A percentile compares a stretch with the other conserved stretches of the same genome.
phyloP scores from a whole-genome alignment of 1,140 invertebrate species.

The Aradophagus sp. region DNA sequence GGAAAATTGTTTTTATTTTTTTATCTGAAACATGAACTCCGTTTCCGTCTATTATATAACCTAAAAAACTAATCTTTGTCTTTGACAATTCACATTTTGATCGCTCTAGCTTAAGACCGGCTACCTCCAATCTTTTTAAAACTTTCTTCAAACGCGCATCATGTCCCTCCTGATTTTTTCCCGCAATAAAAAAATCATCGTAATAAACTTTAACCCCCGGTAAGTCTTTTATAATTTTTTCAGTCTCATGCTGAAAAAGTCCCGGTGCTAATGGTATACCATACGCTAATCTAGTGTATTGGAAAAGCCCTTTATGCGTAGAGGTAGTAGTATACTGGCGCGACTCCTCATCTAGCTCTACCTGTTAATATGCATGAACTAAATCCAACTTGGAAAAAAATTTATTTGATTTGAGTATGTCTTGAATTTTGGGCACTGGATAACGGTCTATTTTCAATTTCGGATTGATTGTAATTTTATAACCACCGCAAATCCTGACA shows the following conservation, averaged over 20 bases:
- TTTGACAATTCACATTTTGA: constrained; percentile 22
- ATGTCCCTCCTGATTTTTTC: constrained; percentile 16
- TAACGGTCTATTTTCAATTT: neutral
- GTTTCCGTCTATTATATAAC: constrained; percentile 54
- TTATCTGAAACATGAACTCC: constrained; percentile 53
- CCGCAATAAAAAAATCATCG: constrained; percentile 23
- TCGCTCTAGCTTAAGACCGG: constrained; percentile 20
- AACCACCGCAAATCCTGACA: constrained; percentile 1
- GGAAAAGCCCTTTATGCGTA: constrained; percentile 25
- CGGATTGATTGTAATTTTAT: constrained; percentile 1
- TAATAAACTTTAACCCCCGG: constrained; percentile 2
- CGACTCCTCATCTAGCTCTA: neutral
- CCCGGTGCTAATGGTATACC: constrained; percentile 14
- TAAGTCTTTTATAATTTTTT: constrained; percentile 22
- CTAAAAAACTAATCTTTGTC: constrained; percentile 44
- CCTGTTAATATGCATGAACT: constrained; percentile 17
- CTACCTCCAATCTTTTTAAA: constrained; percentile 33
- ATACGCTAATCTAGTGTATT: constrained; percentile 17
- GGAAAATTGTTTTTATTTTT: constrained; percentile 65
- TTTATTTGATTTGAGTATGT: too few relatives aligned
- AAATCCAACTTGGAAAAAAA: constrained; percentile 29
- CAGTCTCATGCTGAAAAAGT: constrained; percentile 18
- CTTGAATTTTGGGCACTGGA: constrained; percentile 2
- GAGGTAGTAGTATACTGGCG: constrained; percentile 6
- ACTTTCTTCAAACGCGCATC: constrained; percentile 18